phyloP scores from a whole-genome alignment of 2,888 invertebrate species.

The Cryptophagus acutangulus region DNA sequence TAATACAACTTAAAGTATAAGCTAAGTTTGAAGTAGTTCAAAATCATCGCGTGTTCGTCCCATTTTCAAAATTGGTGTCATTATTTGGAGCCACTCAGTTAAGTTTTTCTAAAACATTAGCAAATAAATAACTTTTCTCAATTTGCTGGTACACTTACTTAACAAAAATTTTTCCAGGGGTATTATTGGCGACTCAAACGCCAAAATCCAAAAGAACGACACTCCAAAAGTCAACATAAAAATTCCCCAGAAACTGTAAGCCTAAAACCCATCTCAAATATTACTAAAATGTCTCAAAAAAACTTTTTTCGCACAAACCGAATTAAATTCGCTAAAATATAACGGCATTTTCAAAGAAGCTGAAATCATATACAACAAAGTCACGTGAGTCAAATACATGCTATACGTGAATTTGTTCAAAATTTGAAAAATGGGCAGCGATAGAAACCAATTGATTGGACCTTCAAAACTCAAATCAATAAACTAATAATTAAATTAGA shows the following conservation, averaged over 20 bases:
- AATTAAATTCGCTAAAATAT: conserved; percentile 30
- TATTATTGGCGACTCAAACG: conserved; percentile 47
- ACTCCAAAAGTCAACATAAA: conserved; percentile 42
- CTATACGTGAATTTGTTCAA: conserved; percentile 50
- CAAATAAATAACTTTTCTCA: too few relatives aligned
- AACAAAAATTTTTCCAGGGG: conserved; percentile 41
- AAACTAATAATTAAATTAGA: neutral
- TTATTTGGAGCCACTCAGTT: too few relatives aligned
- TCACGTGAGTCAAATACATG: conserved; percentile 49
- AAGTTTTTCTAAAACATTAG: too few relatives aligned
- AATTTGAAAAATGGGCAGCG: conserved; percentile 48
- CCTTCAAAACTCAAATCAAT: conserved; percentile 38
- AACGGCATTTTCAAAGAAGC: conserved; percentile 25
- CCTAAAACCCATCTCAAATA: conserved; percentile 26
- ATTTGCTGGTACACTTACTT: too few relatives aligned
- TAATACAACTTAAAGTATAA: too few relatives aligned
- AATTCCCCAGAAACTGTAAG: conserved; percentile 46
- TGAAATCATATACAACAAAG: conserved; percentile 30
- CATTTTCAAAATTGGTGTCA: too few relatives aligned
- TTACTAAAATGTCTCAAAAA: neutral
- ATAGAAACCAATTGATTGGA: conserved; percentile 51
- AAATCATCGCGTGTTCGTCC: too few relatives aligned
- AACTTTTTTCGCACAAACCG: conserved; percentile 28
- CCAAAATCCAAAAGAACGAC: conserved; percentile 44
- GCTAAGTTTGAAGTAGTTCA: too few relatives aligned